Percentiles rank a stretch among this genome's conserved stretches.
phyloP scores from a whole-genome alignment of 1,140 invertebrate species.

The Triops cancriformis region DNA sequence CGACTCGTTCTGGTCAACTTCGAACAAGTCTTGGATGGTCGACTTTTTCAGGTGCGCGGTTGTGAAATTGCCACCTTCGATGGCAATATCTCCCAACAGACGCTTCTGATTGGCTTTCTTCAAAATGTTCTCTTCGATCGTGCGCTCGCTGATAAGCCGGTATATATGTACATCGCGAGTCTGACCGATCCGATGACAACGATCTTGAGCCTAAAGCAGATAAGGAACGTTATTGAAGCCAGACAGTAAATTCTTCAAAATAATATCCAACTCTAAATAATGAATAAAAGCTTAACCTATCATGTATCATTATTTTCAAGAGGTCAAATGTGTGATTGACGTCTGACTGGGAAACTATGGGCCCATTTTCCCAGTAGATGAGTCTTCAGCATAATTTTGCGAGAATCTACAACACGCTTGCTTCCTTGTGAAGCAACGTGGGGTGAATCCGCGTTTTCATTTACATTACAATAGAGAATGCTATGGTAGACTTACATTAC shows the following conservation, averaged over 20 bases:
- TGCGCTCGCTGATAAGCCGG: conserved; percentile 87
- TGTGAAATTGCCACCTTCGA: conserved; percentile 98
- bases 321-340: not conserved
- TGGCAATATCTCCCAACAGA: conserved; percentile 90
- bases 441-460: not conserved
- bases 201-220: conserved; percentile 73
- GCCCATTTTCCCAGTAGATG: conserved; percentile 2
- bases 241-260: too few relatives aligned
- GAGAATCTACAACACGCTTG: not conserved
- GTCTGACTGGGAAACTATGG: not conserved
- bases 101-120: conserved; percentile 98
- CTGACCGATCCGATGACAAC: conserved; percentile 97
- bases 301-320: too few relatives aligned
- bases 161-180: conserved; percentile 99
- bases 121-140: conserved; percentile 98
- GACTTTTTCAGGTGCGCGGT: conserved; percentile 94
- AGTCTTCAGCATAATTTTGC: not conserved
- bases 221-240: not conserved
- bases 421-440: not conserved
- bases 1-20: conserved; percentile 56
- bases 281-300: too few relatives aligned
- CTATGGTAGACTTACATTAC: too few relatives aligned
- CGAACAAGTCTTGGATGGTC: conserved; percentile 87
- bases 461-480: not conserved
- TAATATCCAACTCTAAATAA: not conserved